These are phyloP conservation scores for Matsumurasca onukii DNA, from an alignment of 1,140 invertebrate species.

Conservation along the genomic window DNA sequence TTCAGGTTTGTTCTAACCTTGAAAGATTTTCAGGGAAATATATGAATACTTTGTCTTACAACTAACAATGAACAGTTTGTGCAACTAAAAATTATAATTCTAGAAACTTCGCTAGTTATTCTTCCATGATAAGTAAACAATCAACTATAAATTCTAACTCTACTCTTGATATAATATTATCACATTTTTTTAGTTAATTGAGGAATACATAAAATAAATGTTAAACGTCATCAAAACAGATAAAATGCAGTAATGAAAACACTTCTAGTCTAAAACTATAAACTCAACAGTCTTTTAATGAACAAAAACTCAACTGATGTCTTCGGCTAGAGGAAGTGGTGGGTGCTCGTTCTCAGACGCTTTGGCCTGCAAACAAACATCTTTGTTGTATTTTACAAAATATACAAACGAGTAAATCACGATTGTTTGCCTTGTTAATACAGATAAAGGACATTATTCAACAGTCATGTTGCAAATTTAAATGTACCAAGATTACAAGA, in stretches of 20 bases:
- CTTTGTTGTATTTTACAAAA: no score
- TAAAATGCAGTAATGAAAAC: background rate
- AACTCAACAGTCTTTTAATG: constrained; percentile 18
- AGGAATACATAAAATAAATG: background rate
- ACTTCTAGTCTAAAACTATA: constrained; percentile 3
- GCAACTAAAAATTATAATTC: background rate
- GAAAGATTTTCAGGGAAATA: no score
- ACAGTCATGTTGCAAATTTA: no score
- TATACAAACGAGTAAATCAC: no score
- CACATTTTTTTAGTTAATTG: background rate
- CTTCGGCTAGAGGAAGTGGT: background rate
- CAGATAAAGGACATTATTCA: no score
- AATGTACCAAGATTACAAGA: no score
- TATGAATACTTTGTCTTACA: no score
- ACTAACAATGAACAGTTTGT: background rate
- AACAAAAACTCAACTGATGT: constrained; percentile 11
- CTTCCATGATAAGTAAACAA: background rate
- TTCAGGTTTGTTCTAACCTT: no score
- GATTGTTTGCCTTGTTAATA: no score
- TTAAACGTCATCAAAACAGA: background rate
- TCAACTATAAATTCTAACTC: background rate
- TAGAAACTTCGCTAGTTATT: no score
- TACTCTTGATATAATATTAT: background rate
- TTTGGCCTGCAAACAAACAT: background rate
- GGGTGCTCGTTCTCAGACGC: background rate